Conservation (phyloP, 2,797 vertebrate species). For the Periparus ater region DNA sequence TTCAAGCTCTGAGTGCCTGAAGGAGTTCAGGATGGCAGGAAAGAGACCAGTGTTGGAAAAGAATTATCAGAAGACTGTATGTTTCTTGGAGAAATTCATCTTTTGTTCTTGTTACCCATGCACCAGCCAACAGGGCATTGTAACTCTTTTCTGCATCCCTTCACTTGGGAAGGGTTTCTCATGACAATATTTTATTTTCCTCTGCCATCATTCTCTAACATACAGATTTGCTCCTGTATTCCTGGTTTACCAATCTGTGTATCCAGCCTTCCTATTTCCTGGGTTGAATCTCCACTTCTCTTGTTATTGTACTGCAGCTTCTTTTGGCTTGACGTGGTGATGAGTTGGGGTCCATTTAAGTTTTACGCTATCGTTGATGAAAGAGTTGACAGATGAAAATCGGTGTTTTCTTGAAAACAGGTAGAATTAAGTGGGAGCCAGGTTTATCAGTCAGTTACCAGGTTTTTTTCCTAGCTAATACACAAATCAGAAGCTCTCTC, state of each 20-base stretch:
- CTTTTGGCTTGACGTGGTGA: neutral
- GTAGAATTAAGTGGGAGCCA: neutral
- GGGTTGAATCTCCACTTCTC: neutral
- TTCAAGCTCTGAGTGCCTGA: neutral
- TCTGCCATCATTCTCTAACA: neutral
- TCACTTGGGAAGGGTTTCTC: neutral
- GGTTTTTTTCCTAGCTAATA: neutral
- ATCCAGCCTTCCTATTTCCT: neutral
- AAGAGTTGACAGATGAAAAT: neutral
- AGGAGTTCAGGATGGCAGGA: neutral
- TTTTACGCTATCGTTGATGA: neutral
- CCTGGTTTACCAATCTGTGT: neutral
- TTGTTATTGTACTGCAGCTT: neutral
- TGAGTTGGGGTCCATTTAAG: neutral
- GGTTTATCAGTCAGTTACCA: neutral
- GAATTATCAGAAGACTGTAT: neutral
- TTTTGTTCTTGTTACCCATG: neutral
- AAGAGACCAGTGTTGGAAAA: neutral
- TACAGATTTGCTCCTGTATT: neutral
- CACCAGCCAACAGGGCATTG: neutral
- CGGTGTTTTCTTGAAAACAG: neutral
- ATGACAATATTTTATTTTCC: neutral
- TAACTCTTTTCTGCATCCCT: neutral
- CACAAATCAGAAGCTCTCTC: neutral
- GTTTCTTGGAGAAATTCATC: neutral